These are phyloP conservation scores for Dioctria linearis DNA, from an alignment of 2,888 invertebrate genomes.

Conservation along the genomic window DNA sequence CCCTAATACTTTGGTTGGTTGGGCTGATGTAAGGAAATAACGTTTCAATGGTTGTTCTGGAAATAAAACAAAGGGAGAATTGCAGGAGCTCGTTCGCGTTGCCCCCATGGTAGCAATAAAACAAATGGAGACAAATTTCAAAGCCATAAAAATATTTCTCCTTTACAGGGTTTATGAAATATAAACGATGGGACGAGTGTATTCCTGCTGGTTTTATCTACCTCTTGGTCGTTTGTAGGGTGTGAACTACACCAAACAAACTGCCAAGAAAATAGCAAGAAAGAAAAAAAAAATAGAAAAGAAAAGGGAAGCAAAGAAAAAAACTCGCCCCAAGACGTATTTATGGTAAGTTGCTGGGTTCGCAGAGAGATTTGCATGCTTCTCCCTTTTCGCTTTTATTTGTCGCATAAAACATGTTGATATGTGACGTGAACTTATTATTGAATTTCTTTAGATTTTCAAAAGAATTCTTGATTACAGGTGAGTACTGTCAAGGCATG, in stretches of 20 bases:
- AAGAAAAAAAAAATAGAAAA: background rate
- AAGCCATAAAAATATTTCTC: slow-evolving; percentile 49
- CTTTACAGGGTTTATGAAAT: slow-evolving; percentile 37
- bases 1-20: background rate
- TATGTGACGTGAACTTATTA: slow-evolving; percentile 32
- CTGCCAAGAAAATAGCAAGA: slow-evolving; percentile 4
- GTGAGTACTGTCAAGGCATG: background rate
- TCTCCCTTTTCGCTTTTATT: background rate
- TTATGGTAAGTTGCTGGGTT: slow-evolving; percentile 18
- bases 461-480: slow-evolving; percentile 32
- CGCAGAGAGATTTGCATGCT: slow-evolving; percentile 18
- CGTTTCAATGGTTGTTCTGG: background rate
- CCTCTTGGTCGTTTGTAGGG: slow-evolving; percentile 41
- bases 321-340: slow-evolving; percentile 24
- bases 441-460: slow-evolving; percentile 37
- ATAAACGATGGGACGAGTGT: slow-evolving; percentile 46
- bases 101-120: slow-evolving; percentile 38
- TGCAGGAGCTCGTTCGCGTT: background rate
- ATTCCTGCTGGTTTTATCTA: slow-evolving; percentile 43
- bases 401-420: slow-evolving; percentile 28
- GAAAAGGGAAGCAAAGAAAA: background rate
- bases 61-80: slow-evolving; percentile 1
- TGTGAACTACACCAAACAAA: slow-evolving; percentile 31
- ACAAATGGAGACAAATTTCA: slow-evolving; percentile 49
- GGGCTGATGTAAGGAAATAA: background rate